phyloP scores from a whole-genome alignment of 2,888 invertebrate genomes.

The Pseudococcus longispinus region DNA sequence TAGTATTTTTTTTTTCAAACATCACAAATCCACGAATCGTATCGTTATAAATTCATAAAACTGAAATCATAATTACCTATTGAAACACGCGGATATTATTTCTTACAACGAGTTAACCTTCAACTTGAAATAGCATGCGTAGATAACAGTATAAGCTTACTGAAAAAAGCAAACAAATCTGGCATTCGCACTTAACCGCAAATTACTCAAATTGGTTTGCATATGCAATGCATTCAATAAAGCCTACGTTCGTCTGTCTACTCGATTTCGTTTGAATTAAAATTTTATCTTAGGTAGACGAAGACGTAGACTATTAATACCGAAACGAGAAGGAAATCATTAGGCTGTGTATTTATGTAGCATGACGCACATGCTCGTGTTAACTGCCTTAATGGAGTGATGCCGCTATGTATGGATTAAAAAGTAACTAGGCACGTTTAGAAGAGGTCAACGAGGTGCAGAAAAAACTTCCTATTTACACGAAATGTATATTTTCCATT shows the following conservation, averaged over 20 bases:
- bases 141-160: not conserved
- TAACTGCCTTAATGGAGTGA: not conserved
- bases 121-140: not conserved
- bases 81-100: not conserved
- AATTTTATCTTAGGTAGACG: not conserved
- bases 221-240: not conserved
- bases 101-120: not conserved
- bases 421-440: not conserved
- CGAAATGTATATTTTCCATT: not conserved
- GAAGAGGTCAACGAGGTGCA: slow-evolving; percentile 7
- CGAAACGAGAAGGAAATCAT: not conserved
- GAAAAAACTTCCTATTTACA: not conserved
- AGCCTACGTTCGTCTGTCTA: not conserved
- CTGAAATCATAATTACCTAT: not conserved
- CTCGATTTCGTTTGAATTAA: not conserved
- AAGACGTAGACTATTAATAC: not conserved
- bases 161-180: not conserved
- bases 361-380: not conserved
- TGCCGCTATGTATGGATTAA: not conserved
- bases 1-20: not conserved
- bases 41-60: not conserved
- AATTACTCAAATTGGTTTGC: not conserved
- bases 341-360: not conserved
- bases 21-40: not conserved
- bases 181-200: not conserved